Evolutionary conservation across 2,888 invertebrate species (phyloP).

Genomic region (Eupelmus urozonus): DNA sequence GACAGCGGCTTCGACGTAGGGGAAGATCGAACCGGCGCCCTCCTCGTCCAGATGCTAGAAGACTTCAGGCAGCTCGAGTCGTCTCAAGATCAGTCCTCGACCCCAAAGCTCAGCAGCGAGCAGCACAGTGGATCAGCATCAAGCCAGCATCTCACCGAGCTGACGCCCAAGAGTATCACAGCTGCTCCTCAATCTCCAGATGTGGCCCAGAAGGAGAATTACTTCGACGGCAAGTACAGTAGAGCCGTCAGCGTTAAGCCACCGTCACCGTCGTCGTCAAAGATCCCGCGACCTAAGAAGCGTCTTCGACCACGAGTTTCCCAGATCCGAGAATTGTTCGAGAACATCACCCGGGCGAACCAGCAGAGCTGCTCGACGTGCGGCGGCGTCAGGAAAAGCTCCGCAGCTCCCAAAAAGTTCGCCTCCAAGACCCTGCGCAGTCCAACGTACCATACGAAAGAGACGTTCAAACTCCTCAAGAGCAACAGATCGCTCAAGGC

Average conservation of each 20-base stretch:
- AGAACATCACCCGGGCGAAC: neutral
- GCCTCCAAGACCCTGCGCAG: neutral
- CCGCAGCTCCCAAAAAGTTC: neutral
- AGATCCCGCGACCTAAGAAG: neutral
- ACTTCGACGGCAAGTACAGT: constrained; percentile 16
- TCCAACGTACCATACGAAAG: constrained; percentile 16
- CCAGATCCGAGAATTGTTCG: constrained; percentile 23
- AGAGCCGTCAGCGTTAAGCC: too few relatives aligned
- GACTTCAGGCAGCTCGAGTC: constrained; percentile 28
- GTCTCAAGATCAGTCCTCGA: constrained; percentile 42
- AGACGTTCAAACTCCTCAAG: constrained; percentile 6
- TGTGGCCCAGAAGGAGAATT: constrained; percentile 28
- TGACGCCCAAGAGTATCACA: too few relatives aligned
- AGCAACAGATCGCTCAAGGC: neutral
- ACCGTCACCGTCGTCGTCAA: too few relatives aligned
- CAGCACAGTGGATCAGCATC: too few relatives aligned
- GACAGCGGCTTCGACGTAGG: too few relatives aligned
- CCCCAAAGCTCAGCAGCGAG: constrained; percentile 19
- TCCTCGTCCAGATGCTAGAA: constrained; percentile 16
- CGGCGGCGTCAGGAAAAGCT: neutral
- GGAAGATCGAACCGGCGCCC: constrained; percentile 13
- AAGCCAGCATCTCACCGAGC: neutral
- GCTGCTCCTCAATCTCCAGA: too few relatives aligned
- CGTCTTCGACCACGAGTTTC: neutral
- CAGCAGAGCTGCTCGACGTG: too few relatives aligned